phyloP scores from a whole-genome alignment of 1,140 invertebrate species.

The Drosophila nebulosa region DNA sequence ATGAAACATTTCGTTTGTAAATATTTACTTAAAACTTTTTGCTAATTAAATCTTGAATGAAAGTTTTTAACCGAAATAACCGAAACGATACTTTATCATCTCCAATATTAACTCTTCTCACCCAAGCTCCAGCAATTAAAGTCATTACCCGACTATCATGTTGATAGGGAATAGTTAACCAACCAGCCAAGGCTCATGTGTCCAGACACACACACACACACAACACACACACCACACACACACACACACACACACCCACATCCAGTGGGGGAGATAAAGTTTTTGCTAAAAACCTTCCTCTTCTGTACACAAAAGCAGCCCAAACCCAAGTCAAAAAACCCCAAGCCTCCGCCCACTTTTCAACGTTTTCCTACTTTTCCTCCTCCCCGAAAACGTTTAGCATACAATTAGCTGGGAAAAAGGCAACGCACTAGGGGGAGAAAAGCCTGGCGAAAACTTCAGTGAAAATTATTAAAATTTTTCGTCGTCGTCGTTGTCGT shows the following conservation, averaged over 20 bases:
- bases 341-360: conserved; percentile 14
- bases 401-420: conserved; percentile 72
- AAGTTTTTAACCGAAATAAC: not conserved
- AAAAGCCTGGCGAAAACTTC: conserved; percentile 63
- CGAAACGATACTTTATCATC: conserved; percentile 3
- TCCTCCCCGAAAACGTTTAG: conserved; percentile 59
- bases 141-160: conserved; percentile 67
- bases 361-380: not conserved
- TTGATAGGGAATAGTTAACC: conserved; percentile 44
- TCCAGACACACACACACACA: conserved; percentile 1
- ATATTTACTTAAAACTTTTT: conserved; percentile 1
- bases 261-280: not conserved
- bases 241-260: conserved; percentile 7
- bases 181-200: conserved; percentile 45
- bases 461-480: conserved; percentile 76
- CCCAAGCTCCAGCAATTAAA: conserved; percentile 51
- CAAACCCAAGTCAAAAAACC: conserved; percentile 31
- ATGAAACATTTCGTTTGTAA: not conserved
- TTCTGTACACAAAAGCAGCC: conserved; percentile 24
- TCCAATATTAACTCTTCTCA: conserved; percentile 3
- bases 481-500: conserved; percentile 27
- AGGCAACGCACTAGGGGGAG: conserved; percentile 43
- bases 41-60: not conserved
- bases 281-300: conserved; percentile 40
- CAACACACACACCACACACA: not conserved